A percentile compares a stretch with the other conserved stretches of the same genome.
Evolutionary conservation across 1,140 invertebrate genomes (phyloP).

Genomic region (Caligus rogercresseyi): DNA sequence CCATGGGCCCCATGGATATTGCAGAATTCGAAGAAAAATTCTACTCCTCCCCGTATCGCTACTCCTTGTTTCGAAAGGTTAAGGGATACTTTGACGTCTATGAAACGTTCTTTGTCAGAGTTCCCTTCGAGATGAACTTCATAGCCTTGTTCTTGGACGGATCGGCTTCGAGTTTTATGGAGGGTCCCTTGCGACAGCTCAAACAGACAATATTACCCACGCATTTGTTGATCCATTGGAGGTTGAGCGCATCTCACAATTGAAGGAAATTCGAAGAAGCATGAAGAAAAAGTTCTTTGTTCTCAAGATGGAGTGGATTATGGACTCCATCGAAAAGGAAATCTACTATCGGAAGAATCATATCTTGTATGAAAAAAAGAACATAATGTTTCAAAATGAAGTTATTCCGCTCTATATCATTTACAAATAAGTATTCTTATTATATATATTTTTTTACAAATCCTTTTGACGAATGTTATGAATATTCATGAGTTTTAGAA

Average conservation of each 20-base stretch:
- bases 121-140: not conserved
- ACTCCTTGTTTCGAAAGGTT: not conserved
- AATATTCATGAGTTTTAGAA: too few relatives aligned
- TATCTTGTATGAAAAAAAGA: too few relatives aligned
- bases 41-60: not conserved
- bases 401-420: too few relatives aligned
- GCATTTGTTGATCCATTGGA: not conserved
- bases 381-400: too few relatives aligned
- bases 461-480: too few relatives aligned
- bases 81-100: not conserved
- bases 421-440: too few relatives aligned
- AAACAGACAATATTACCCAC: not conserved
- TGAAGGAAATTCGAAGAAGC: not conserved
- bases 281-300: conserved; percentile 5
- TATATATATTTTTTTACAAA: too few relatives aligned
- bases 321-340: not conserved
- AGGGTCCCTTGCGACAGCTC: not conserved
- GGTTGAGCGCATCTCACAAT: not conserved
- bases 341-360: too few relatives aligned
- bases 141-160: not conserved
- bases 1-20: not conserved
- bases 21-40: conserved; percentile 8
- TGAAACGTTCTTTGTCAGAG: not conserved
- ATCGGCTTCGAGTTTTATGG: conserved; percentile 7
- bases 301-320: not conserved